Evolutionary conservation across 2,797 vertebrate genomes (phyloP).

Genomic region (Sebastes minor): DNA sequence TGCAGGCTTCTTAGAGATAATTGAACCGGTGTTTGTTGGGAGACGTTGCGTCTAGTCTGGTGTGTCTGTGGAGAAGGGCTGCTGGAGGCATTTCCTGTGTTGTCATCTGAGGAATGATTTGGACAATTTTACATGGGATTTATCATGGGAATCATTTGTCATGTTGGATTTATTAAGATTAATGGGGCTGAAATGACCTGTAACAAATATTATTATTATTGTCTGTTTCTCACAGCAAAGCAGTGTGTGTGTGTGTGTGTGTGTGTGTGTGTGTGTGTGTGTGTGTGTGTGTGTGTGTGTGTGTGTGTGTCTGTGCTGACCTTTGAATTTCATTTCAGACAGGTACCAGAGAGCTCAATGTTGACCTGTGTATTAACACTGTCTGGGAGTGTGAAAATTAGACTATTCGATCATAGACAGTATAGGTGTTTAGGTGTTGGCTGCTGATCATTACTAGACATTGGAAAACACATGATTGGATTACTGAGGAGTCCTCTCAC

Average conservation of each 20-base stretch:
- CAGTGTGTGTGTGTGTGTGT: constrained; percentile 1
- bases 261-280: background rate
- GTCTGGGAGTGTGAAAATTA: background rate
- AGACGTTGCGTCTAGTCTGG: constrained; percentile 30
- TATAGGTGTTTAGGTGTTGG: background rate
- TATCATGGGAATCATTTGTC: background rate
- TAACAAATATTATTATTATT: background rate
- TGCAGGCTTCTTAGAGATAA: background rate
- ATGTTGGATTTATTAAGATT: background rate
- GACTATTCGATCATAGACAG: background rate
- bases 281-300: background rate
- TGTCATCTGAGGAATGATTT: constrained; percentile 4
- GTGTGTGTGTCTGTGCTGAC: constrained; percentile 33
- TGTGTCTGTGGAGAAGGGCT: constrained; percentile 11
- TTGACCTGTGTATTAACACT: background rate
- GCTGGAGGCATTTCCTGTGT: background rate
- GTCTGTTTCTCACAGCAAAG: background rate
- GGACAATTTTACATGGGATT: background rate
- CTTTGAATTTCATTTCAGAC: constrained; percentile 52
- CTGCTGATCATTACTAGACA: background rate
- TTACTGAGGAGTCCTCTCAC: background rate
- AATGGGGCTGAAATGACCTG: background rate
- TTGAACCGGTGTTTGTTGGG: background rate
- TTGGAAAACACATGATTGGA: constrained; percentile 15
- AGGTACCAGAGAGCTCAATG: background rate